Conservation (phyloP, 2,113 vertebrate genomes). For the Dicrurus megarhynchus region DNA sequence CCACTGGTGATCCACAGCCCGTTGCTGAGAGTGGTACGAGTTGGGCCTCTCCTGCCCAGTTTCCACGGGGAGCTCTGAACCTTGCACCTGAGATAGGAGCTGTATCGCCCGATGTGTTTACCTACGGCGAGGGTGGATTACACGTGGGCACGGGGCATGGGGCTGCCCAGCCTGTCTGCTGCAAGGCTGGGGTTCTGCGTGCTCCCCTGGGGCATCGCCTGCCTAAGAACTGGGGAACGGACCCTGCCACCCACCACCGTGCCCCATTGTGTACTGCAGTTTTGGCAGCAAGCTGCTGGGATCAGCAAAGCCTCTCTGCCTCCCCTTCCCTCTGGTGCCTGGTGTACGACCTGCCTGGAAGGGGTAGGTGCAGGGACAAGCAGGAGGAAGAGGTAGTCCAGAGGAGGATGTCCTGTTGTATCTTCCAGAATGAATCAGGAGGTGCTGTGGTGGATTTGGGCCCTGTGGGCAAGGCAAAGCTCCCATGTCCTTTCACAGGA, state of each 20-base stretch:
- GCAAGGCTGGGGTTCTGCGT: accelerated
- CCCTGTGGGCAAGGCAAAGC: neutral
- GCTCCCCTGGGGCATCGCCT: neutral
- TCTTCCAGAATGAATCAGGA: neutral
- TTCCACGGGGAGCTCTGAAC: neutral
- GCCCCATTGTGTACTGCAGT: accelerated
- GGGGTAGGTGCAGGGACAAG: neutral
- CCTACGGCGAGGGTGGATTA: neutral
- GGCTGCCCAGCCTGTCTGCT: neutral
- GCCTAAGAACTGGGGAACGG: neutral
- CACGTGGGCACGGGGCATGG: accelerated
- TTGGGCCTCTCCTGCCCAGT: neutral
- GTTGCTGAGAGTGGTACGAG: neutral
- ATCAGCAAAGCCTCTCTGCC: neutral
- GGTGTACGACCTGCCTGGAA: accelerated
- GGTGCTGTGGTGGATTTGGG: neutral
- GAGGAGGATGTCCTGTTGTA: neutral
- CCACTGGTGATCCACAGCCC: neutral
- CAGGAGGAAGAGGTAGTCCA: neutral
- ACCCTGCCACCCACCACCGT: accelerated
- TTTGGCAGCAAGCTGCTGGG: neutral
- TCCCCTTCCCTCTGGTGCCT: neutral
- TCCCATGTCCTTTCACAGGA: neutral
- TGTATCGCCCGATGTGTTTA: accelerated
- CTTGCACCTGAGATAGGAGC: neutral